Conservation (phyloP, 2,797 vertebrate species). For the Momotus momota region DNA sequence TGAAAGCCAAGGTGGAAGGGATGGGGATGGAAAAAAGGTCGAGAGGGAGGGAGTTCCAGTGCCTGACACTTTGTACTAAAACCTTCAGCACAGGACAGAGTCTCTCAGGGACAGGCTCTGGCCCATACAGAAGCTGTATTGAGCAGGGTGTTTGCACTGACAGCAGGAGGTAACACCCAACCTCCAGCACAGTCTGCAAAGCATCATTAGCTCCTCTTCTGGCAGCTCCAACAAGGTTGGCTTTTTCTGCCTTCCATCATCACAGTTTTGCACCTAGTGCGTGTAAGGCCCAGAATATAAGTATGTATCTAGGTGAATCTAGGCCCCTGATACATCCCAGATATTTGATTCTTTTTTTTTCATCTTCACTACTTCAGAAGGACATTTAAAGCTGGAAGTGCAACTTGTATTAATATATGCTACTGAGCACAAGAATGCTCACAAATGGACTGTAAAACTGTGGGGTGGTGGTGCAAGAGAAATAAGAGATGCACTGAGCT, state of each 20-base stretch:
- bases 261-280: rapidly evolving
- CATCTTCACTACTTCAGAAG: background rate
- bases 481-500: background rate
- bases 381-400: background rate
- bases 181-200: background rate
- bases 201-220: background rate
- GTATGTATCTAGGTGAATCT: rapidly evolving
- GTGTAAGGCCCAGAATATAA: background rate
- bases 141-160: background rate
- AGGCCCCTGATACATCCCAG: background rate
- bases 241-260: background rate
- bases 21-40: background rate
- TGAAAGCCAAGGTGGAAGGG: background rate
- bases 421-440: background rate
- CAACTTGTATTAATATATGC: background rate
- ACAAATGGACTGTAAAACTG: background rate
- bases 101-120: rapidly evolving
- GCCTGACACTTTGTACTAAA: background rate
- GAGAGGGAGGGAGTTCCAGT: background rate
- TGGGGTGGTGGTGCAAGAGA: background rate
- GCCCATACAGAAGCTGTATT: background rate
- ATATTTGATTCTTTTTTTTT: background rate
- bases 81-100: background rate
- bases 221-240: background rate
- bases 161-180: background rate